Conservation (phyloP, 1,140 invertebrate species). For the Zaprionus camerounensis region DNA sequence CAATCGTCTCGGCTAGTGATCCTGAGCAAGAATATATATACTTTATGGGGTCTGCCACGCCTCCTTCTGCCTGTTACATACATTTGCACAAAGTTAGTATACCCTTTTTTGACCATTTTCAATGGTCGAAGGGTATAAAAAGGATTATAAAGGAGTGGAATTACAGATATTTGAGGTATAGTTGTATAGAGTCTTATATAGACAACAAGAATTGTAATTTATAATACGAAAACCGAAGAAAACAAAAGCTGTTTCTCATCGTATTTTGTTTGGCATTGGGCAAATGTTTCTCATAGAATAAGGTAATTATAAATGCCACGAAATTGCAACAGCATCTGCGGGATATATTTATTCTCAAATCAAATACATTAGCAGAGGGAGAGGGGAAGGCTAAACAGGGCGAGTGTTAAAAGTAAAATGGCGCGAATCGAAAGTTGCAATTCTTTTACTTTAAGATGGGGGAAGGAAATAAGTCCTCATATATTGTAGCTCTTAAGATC, state of each 20-base stretch:
- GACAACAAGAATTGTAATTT: background rate
- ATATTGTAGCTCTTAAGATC: background rate
- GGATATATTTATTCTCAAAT: constrained; percentile 58
- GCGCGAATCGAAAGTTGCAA: constrained; percentile 20
- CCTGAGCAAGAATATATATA: too few relatives aligned
- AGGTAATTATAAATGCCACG: constrained; percentile 68
- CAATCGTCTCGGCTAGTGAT: too few relatives aligned
- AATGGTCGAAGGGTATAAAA: too few relatives aligned
- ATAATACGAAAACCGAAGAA: constrained; percentile 1
- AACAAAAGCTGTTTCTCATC: constrained; percentile 44
- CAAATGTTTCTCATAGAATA: constrained; percentile 57
- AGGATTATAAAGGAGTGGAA: background rate
- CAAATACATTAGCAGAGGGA: constrained; percentile 29
- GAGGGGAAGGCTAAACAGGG: constrained; percentile 4
- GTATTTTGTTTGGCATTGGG: constrained; percentile 61
- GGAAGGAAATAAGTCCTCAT: background rate
- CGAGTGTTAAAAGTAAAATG: constrained; percentile 49
- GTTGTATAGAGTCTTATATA: background rate
- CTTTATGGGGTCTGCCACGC: too few relatives aligned
- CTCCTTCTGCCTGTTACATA: too few relatives aligned
- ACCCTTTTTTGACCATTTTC: too few relatives aligned
- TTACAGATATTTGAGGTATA: background rate
- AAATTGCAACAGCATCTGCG: constrained; percentile 39
- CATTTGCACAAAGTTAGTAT: too few relatives aligned
- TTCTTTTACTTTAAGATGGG: background rate